Evolutionary conservation across 2,797 vertebrate genomes (phyloP), one percentile per base, ranked within the genome.

Genomic region (Phrynocephalus guinanensis): DNA sequence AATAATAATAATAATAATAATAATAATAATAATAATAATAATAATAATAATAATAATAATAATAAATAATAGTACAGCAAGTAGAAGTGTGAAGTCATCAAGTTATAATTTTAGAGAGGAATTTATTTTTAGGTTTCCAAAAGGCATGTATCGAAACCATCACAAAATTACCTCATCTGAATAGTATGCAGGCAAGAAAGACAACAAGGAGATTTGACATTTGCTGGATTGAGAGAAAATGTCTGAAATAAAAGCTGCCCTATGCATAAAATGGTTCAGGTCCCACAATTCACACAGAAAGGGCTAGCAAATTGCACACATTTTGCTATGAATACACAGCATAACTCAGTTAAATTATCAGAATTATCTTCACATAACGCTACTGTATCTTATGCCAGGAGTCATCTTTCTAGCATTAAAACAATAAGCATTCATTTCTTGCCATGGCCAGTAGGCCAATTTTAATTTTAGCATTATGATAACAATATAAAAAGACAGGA

Each of bases 401-500:
- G 79, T 91, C 60, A 90, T 44, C 70, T 87, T 50, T 60, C 30
- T 86, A 30, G n/a, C 50, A 92, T 90, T 91, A 88, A 82, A 93
- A 92, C 87, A 93, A 93, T 86, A 87, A 89, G 2, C 77, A 91
- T 60, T 82, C 80, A 6, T 75, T 91, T 38, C 30, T 56, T 79
- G 52, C 82, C 73, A 38, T 72, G 77, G 56, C 48, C 79, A 79
- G 30, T n/a, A 90, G 91, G 8, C 86, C 76, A 89, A 94, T 50
- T 93, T 72, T 86, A 91, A 91, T 83, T 94, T 93, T 16, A 82
- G 50, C 71, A 67, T 79, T 88, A 70, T 63, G 87, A 72, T 60
- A 88, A 86, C 78, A 91, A 88, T 82, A 66, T 86, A 85, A 91
- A 93, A 93, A 89, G 79, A 91, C 38, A 77, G 86, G 28, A 85